Percentiles rank a stretch among this genome's conserved stretches.
Conservation (phyloP, 2,797 vertebrate species). For the Furcifer pardalis region DNA sequence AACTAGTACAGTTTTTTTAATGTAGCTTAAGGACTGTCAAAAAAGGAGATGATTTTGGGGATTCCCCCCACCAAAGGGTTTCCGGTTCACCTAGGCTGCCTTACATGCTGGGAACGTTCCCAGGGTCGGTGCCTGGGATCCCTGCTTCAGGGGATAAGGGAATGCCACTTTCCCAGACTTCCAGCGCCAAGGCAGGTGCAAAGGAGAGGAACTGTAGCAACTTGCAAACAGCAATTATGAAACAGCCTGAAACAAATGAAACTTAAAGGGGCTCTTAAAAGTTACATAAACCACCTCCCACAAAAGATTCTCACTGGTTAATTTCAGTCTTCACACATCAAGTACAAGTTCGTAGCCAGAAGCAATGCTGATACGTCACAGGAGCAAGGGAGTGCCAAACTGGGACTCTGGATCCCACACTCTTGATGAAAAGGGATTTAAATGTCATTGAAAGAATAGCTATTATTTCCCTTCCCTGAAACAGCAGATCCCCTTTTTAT, state of each 20-base stretch:
- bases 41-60: constrained; percentile 48
- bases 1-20: background rate
- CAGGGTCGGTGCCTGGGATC: constrained; percentile 60
- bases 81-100: constrained; percentile 53
- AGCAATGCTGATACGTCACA: constrained; percentile 31
- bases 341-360: constrained; percentile 52
- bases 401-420: background rate
- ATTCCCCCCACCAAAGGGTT: constrained; percentile 49
- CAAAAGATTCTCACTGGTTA: constrained; percentile 58
- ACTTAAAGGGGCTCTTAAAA: constrained; percentile 36
- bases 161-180: constrained; percentile 70
- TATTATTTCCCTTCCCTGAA: background rate
- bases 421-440: background rate
- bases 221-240: constrained; percentile 63
- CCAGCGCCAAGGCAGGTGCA: constrained; percentile 70
- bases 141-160: constrained; percentile 61
- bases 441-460: background rate
- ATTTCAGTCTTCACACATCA: constrained; percentile 50
- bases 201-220: constrained; percentile 61
- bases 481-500: background rate
- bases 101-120: constrained; percentile 43
- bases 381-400: constrained; percentile 1
- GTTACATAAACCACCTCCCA: constrained; percentile 47
- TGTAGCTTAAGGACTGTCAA: constrained; percentile 16
- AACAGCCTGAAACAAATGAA: constrained; percentile 52